Percentiles rank a stretch among this genome's conserved stretches.
phyloP scores from a whole-genome alignment of 2,888 invertebrate species.

The Meteorus cinctellus region DNA sequence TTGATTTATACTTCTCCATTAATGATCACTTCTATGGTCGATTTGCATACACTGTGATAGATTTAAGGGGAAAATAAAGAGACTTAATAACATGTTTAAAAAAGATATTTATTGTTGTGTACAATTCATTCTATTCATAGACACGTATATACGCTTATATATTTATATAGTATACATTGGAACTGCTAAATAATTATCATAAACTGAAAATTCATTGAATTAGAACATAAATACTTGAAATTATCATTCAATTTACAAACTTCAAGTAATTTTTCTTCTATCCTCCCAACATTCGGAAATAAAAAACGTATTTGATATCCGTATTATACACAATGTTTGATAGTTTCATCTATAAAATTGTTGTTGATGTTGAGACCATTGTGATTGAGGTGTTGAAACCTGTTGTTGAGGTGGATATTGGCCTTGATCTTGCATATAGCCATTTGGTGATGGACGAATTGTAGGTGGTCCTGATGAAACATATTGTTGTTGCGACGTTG shows the following conservation, averaged over 20 bases:
- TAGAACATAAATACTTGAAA: background rate
- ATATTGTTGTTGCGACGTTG: conserved; percentile 69
- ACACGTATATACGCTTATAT: background rate
- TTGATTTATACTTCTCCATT: background rate
- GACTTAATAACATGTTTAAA: conserved; percentile 33
- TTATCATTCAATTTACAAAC: background rate
- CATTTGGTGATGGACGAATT: conserved; percentile 65
- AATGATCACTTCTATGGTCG: background rate
- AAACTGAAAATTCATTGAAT: background rate
- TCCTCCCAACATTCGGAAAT: background rate
- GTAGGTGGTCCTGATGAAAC: conserved; percentile 68
- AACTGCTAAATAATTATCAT: background rate
- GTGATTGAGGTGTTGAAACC: conserved; percentile 71
- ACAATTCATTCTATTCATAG: background rate
- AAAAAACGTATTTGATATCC: background rate
- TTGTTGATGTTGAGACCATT: conserved; percentile 76
- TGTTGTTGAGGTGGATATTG: conserved; percentile 69
- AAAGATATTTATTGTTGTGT: conserved; percentile 36
- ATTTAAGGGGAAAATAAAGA: conserved; percentile 22
- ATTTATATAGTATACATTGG: background rate
- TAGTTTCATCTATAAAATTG: conserved; percentile 78
- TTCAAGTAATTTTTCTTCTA: conserved; percentile 10
- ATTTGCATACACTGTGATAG: conserved; percentile 5
- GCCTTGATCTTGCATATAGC: conserved; percentile 66
- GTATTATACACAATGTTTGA: background rate